These are phyloP conservation scores for Sarcophaga variegata DNA, from an alignment of 2,888 invertebrate species.

Conservation along the genomic window DNA sequence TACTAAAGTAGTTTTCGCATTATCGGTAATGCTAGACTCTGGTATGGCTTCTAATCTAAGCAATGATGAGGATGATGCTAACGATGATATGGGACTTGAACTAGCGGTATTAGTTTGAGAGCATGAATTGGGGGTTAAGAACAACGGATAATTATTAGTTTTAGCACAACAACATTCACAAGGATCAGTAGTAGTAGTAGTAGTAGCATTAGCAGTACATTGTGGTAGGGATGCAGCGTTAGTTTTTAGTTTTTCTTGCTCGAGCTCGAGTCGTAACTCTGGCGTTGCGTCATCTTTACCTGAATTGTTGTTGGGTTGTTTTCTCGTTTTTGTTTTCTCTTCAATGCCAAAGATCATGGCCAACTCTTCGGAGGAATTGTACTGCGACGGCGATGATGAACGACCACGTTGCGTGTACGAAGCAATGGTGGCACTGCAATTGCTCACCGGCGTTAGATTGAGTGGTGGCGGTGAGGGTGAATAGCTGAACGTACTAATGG, in stretches of 20 bases:
- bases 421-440: constrained; percentile 60
- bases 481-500: constrained; percentile 74
- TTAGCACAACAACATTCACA: constrained; percentile 65
- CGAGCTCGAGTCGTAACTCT: constrained; percentile 62
- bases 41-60: constrained; percentile 79
- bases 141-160: constrained; percentile 70
- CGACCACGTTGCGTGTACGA: constrained; percentile 69
- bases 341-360: constrained; percentile 85
- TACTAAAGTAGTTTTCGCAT: constrained; percentile 63
- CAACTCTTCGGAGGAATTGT: constrained; percentile 86
- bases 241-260: constrained; percentile 72
- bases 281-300: constrained; percentile 70
- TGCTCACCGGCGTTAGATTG: constrained; percentile 77
- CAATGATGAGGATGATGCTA: constrained; percentile 46
- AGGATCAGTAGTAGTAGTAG: constrained; percentile 38
- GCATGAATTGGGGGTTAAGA: constrained; percentile 64
- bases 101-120: constrained; percentile 73
- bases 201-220: constrained; percentile 67
- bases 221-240: constrained; percentile 59
- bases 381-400: constrained; percentile 83
- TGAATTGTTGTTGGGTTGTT: constrained; percentile 70
- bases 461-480: constrained; percentile 78
- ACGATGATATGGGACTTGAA: constrained; percentile 51
- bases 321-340: constrained; percentile 74
- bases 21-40: constrained; percentile 27